Conservation (phyloP, 2,888 invertebrate species). For the Meganola albula region DNA sequence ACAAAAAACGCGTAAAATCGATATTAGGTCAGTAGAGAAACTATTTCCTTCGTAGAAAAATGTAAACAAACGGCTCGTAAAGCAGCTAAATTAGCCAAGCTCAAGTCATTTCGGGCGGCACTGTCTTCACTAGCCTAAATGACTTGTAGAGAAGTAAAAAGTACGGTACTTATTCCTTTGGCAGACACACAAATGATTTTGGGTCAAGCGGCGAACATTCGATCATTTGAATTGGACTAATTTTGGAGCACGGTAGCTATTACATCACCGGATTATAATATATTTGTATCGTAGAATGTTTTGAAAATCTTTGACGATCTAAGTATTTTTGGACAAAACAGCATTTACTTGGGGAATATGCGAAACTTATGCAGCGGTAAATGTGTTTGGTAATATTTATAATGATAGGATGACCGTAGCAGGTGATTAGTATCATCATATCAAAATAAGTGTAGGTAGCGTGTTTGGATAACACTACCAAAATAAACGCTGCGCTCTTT, state of each 20-base stretch:
- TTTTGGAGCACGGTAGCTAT: too few relatives aligned
- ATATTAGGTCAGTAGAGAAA: constrained; percentile 49
- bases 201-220: too few relatives aligned
- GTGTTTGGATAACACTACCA: constrained; percentile 43
- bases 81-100: constrained; percentile 49
- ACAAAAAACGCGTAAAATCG: constrained; percentile 29
- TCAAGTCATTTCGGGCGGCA: constrained; percentile 31
- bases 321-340: too few relatives aligned
- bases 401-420: constrained; percentile 15
- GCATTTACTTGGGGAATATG: too few relatives aligned
- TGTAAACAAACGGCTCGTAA: constrained; percentile 56
- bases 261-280: too few relatives aligned
- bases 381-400: too few relatives aligned
- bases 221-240: too few relatives aligned
- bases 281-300: too few relatives aligned
- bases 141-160: constrained; percentile 26
- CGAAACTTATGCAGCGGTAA: too few relatives aligned
- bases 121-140: constrained; percentile 33
- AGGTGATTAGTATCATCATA: constrained; percentile 36
- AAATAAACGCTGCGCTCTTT: constrained; percentile 45
- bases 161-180: too few relatives aligned
- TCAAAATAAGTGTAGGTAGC: constrained; percentile 25
- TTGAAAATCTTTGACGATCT: too few relatives aligned
- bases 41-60: constrained; percentile 43
- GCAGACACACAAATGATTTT: too few relatives aligned